Conservation (phyloP, 2,797 vertebrate species). For the Tenualosa thibaudeaui region DNA sequence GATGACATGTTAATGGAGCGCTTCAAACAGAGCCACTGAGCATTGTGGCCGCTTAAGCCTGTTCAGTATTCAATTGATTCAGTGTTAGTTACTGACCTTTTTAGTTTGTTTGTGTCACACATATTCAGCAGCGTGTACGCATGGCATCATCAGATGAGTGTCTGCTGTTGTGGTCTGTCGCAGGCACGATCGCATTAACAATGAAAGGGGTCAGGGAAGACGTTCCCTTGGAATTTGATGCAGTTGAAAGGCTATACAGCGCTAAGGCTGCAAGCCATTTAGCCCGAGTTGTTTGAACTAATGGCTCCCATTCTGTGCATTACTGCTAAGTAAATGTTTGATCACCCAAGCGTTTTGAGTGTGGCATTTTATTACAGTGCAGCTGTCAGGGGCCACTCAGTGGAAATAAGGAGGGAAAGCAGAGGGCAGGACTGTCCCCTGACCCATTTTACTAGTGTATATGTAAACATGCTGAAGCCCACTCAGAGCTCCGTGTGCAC, state of each 20-base stretch:
- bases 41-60: background rate
- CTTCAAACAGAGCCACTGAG: background rate
- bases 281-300: background rate
- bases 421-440: background rate
- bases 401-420: background rate
- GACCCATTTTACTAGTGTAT: background rate
- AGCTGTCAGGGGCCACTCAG: background rate
- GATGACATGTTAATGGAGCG: background rate
- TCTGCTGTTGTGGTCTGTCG: background rate
- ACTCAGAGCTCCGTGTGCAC: background rate
- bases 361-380: slow-evolving; percentile 21
- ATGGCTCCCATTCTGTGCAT: slow-evolving; percentile 8
- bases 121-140: background rate
- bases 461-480: background rate
- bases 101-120: background rate
- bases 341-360: background rate
- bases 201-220: slow-evolving; percentile 17
- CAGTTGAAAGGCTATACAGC: slow-evolving; percentile 3
- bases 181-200: background rate
- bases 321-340: slow-evolving; percentile 25
- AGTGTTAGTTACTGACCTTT: background rate
- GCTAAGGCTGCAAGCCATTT: background rate
- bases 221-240: background rate
- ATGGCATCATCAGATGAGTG: background rate
- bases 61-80: background rate